Base-by-base conservation (phyloP, 2,888 invertebrate species). In the Sarcophaga rosellei region DNA sequence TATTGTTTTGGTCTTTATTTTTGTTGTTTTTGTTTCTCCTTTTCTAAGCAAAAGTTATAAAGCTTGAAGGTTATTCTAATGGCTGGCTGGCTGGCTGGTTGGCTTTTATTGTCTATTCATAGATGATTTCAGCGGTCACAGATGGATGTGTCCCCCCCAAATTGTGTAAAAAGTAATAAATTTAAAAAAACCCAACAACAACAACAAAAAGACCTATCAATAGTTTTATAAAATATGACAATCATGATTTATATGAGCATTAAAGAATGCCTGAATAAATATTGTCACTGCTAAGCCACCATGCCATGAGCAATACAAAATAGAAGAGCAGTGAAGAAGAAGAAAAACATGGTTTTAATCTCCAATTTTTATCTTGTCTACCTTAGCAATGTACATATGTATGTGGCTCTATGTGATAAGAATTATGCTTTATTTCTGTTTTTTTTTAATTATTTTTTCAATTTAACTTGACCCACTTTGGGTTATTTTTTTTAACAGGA, bases 401-500 rank as follows among this genome's bases (percentile, higher is more conserved):
- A 45, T 21, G n/a, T 10, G 21, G 53, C 12, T 74, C 1, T 23
- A 68, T n/a, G n/a, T 68, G 68, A 77, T 68, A 77, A 68, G 59
- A 77, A 77, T 6, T 66, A 15, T 45, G 17, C 70, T 69, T 47
- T 47, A 35, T 35, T 17, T 70, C 4, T 3, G 6, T 78, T 53
- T 63, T 35, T 47, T 15, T 47, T 47, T 1, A 47, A 47, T 47
- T 15, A 15, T 47, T 47, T 21, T 21, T 53, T 63, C 63, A 17
- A 70, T 20, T 63, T 57, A 68, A 73, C 72, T 74, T 81, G 81
- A 81, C 81, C 81, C 81, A 81, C 53, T 62, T 81, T 65, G 72
- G 57, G 15, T 17, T 53, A 4, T 15, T 69, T 15, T 47, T 53
- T 69, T 45, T 47, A 69, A 21, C 4, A 47, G 15, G 15, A 47